Base-by-base conservation (phyloP, 2,797 vertebrate species). In the Amblyraja radiata region DNA sequence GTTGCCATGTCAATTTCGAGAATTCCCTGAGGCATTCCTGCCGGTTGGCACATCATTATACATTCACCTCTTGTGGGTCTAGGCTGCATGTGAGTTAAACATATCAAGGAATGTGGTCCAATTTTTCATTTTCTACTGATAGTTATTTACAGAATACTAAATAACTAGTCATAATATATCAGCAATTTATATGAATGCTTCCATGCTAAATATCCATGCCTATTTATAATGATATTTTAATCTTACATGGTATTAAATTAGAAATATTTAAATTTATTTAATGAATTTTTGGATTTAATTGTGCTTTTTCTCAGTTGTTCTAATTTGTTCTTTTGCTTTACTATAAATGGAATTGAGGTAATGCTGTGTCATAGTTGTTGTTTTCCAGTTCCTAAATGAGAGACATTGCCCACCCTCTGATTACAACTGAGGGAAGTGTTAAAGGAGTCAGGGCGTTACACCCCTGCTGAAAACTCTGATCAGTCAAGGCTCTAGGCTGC, bases 301-400 rank as follows among this genome's bases (percentile, higher is more conserved):
- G 13, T 8, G 6, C 58, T 86, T 88, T 88, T 16, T 65, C 36
- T 36, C 14, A 36, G 16, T 2, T 88, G n/a, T 36, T 88, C 32
- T 18, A 88, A 36, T 86, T 88, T 65, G 6, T 36, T 88, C n/a
- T 36, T 73, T 9, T 76, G n/a, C 46, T 92, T 92, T 54, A 2
- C 71, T 76, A 25, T 76, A 92, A 92, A n/a, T 92, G 73, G 14
- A 13, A 16, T 54, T 92, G 65, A 6, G 23, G 46, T 92, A 92
- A 13, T 92, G 90, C 90, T 92, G 90, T 54, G 90, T 92, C 90
- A 92, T 76, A 76, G 90, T n/a, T 92, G 90, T 92, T 92, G 71
- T 9, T 92, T 76, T 16, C 90, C 58, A 23, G 4, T 39, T 92
- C 58, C 18, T 91, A 16, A 92, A 28, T 92, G 74, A 74, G 36